Base-by-base conservation (phyloP, 2,888 invertebrate species). In the Drosophila lacicola region DNA sequence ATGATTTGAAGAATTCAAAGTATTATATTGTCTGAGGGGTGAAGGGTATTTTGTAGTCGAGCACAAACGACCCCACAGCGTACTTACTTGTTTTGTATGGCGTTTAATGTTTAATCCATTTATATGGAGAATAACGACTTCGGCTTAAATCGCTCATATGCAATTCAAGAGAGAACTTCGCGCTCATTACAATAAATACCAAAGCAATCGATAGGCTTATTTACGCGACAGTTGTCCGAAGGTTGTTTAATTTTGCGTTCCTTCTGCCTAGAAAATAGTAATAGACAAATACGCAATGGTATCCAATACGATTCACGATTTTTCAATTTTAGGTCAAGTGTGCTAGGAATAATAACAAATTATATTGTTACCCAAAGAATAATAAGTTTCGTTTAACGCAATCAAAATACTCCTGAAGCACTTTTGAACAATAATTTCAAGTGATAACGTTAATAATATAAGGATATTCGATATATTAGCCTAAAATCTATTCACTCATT, bases 311-410 rank as follows among this genome's bases (percentile, higher is more conserved):
- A 82, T 25, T 42, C 45, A 60, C 45, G 70, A 19, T 51, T 80
- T 70, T 74, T 64, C 74, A 46, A 64, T 88, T 70, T 74, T 80
- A 57, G 88, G 88, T 86, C 84, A 80, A 68, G 34, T 70, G 69
- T 65, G 65, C 34, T 10, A 10, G 5, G 81, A 67, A 83, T 88
- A 55, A 17, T 37, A 64, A 85, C 41, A 9, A 45, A 42, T 36
- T 29, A 8, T 29, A 8, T 29, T 29, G 29, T 29, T 29, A 8
- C 25, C 25, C 8, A n/a, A 25, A 17, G 10, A 17, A 9, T 17
- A 17, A 2, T 19, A 14, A 29, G 3, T 8, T 29, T 8, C 29
- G 29, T 29, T 29, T 8, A 0, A 19, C 17, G 11, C 11, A 42
- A 11, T 42, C 11, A 19, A 19, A 14, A 10, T 46, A 14, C 11